A percentile compares a stretch with the other conserved stretches of the same genome.
Evolutionary conservation across 2,113 vertebrate species (phyloP).

Genomic region (Scomber japonicus): DNA sequence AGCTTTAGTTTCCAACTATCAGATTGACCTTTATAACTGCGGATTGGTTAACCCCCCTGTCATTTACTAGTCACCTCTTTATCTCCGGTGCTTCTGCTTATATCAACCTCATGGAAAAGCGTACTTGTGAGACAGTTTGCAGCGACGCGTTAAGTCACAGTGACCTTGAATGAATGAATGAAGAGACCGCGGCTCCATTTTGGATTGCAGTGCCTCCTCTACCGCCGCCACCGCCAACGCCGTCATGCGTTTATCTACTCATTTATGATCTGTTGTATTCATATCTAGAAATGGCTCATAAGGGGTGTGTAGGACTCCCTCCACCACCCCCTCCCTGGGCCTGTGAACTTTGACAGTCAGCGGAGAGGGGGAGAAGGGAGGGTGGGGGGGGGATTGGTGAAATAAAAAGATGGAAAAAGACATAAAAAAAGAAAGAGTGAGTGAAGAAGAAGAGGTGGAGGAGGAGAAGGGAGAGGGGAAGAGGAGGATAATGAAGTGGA

Average conservation of each 20-base stretch:
- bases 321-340: background rate
- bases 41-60: background rate
- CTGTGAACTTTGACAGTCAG: slow-evolving; percentile 43
- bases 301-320: slow-evolving; percentile 21
- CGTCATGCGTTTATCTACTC: slow-evolving; percentile 7
- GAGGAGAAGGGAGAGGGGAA: slow-evolving; percentile 63
- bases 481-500: slow-evolving; percentile 81
- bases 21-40: slow-evolving; percentile 35
- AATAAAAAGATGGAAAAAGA: slow-evolving; percentile 38
- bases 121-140: background rate
- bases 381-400: background rate
- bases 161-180: slow-evolving; percentile 57
- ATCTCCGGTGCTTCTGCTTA: background rate
- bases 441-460: slow-evolving; percentile 41
- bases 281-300: slow-evolving; percentile 33
- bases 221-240: background rate
- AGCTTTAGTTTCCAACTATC: background rate
- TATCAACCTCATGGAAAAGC: slow-evolving; percentile 3
- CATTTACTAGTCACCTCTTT: background rate
- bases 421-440: slow-evolving; percentile 34
- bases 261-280: slow-evolving; percentile 24
- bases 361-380: background rate
- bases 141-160: background rate
- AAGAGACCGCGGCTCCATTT: slow-evolving; percentile 31
- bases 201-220: slow-evolving; percentile 9